Evolutionary conservation across 2,888 invertebrate genomes (phyloP).

Genomic region (Ectemnius continuus): DNA sequence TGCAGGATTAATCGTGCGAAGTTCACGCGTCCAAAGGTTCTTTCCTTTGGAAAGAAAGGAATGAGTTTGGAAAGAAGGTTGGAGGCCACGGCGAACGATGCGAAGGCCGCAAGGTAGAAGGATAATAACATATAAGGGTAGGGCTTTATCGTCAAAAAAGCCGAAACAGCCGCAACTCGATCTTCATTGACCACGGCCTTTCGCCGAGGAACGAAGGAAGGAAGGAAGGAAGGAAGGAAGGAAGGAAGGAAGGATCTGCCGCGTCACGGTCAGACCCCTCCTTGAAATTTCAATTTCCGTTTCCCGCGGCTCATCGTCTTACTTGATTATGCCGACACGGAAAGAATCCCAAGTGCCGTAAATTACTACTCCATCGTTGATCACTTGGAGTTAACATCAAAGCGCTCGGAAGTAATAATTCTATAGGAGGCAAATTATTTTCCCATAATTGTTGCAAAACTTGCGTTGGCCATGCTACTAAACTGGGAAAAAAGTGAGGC

Average conservation of each 20-base stretch:
- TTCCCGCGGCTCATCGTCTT: background rate
- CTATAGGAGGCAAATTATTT: no score
- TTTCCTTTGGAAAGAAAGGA: background rate
- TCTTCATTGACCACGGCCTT: background rate
- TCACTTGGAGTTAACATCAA: background rate
- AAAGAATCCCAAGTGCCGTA: background rate
- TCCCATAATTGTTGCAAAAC: no score
- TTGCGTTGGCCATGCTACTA: background rate
- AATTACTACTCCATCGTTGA: background rate
- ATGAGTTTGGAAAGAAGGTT: background rate
- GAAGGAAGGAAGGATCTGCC: background rate
- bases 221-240: no score
- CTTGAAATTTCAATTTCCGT: constrained; percentile 1
- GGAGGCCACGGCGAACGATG: background rate
- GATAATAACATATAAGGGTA: background rate
- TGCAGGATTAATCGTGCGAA: constrained; percentile 26
- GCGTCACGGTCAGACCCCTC: background rate
- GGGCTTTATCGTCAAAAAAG: background rate
- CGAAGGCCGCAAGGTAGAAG: background rate
- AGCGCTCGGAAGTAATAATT: background rate
- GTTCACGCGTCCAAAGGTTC: constrained; percentile 19
- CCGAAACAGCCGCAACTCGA: background rate
- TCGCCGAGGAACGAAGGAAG: background rate
- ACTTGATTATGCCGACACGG: constrained; percentile 2
- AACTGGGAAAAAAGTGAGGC: background rate